Evolutionary conservation across 2,888 invertebrate species (phyloP), one percentile per base, ranked within the genome.

Genomic region (Unio pictorum): DNA sequence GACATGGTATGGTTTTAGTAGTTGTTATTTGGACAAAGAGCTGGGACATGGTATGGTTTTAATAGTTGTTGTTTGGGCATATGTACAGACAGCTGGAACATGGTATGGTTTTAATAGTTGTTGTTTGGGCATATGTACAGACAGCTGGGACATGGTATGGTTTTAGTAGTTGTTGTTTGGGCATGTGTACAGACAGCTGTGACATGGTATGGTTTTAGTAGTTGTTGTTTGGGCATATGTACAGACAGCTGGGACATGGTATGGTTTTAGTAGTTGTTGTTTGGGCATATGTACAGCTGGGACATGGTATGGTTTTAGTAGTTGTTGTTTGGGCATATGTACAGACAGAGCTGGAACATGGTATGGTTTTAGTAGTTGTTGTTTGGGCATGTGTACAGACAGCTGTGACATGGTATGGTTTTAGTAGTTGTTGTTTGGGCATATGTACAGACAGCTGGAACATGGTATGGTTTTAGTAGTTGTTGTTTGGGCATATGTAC

Each of bases 111-210:
- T 1, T 28, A n/a, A 23, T 23, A 5, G 15, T 67, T 67, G 55
- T 98, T 70, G 93, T 98, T 98, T 81, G 97, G 98, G 69, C 97
- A 28, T 98, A 98, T 89, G 98, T 97, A 57, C 98, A 98, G 94
- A 98, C 98, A 0, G 91, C 91, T 98, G 67, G 98, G 98, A 0
- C 98, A 98, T 90, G 98, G 91, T 87, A 87, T 73, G 74, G 62
- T 30, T 57, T 1, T 28, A n/a, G 34, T 23, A 11, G 20, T 67
- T 67, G 55, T 98, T 70, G 93, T 98, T 98, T 81, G 97, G 98
- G 69, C 97, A 28, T 98, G 98, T 89, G 98, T 97, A 57, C 98
- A 98, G 94, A 98, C 98, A 0, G 91, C 91, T 98, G 67, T 98
- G 98, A 0, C 98, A 98, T 90, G 98, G 91, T 87, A 87, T 73